Conservation (phyloP, 1,140 invertebrate species). For the Orchesella cincta region DNA sequence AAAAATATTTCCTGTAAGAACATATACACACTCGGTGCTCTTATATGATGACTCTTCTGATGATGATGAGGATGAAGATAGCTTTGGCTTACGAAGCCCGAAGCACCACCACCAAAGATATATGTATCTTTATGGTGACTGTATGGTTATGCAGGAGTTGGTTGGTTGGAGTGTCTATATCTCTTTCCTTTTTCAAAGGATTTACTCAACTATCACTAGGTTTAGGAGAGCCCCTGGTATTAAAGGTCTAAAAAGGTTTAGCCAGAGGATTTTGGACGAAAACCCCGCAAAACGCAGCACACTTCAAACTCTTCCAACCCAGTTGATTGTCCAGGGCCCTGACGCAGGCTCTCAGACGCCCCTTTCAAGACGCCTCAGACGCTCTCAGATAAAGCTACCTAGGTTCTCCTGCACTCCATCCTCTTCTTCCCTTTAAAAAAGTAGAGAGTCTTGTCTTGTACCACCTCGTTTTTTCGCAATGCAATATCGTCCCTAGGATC, state of each 20-base stretch:
- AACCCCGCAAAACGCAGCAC: too few species aligned
- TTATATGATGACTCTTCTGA: conserved; percentile 7
- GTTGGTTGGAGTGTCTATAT: too few species aligned
- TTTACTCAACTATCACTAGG: conserved; percentile 27
- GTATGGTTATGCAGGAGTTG: too few species aligned
- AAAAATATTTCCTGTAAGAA: neutral
- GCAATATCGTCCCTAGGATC: conserved; percentile 1
- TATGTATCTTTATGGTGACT: neutral
- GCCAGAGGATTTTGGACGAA: conserved; percentile 26
- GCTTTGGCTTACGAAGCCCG: conserved; percentile 4
- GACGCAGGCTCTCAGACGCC: too few species aligned
- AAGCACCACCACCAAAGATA: neutral
- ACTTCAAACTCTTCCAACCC: too few species aligned
- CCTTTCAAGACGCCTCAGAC: too few species aligned
- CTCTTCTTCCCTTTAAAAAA: neutral
- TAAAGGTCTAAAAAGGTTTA: conserved; percentile 29
- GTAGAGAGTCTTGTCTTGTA: too few species aligned
- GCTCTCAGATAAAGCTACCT: neutral
- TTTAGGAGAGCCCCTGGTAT: conserved; percentile 25
- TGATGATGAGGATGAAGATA: conserved; percentile 22
- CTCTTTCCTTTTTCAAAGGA: neutral
- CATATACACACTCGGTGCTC: neutral
- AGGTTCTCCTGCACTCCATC: neutral
- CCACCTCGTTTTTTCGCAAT: neutral
- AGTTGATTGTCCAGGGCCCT: too few species aligned